Evolutionary conservation across 92 coral and sea anemone species (phyloP).

Genomic region (Siderastrea radians): DNA sequence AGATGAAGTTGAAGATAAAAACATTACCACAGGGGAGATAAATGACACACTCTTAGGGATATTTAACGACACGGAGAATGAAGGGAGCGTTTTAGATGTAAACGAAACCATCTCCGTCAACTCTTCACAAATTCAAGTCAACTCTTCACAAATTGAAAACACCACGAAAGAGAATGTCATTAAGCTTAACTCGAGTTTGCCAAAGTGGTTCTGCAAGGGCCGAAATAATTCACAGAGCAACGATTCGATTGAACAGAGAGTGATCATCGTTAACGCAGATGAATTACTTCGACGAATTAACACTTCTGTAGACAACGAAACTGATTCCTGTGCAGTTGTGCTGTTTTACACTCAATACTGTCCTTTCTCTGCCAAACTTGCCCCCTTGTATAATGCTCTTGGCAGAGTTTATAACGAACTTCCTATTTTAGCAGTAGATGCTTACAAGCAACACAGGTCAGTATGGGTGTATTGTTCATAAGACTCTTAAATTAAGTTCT

Average conservation of each 20-base stretch:
- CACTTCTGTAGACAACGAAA: conserved; percentile 60
- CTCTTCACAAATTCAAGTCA: conserved; percentile 5
- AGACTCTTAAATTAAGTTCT: no score
- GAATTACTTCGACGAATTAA: conserved; percentile 70
- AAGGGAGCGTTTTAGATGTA: neutral
- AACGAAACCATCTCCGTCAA: conserved; percentile 5
- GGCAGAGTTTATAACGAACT: conserved; percentile 87
- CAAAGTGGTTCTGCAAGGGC: conserved; percentile 47
- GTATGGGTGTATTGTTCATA: neutral
- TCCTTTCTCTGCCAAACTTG: conserved; percentile 86
- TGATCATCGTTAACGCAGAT: conserved; percentile 66
- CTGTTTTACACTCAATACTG: conserved; percentile 93
- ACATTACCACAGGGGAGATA: neutral
- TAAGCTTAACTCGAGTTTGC: conserved; percentile 8
- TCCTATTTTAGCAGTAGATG: conserved; percentile 94
- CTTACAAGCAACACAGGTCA: conserved; percentile 90
- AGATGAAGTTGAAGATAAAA: neutral
- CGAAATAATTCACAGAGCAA: conserved; percentile 33
- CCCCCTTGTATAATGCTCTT: conserved; percentile 94
- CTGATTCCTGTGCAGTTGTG: conserved; percentile 92
- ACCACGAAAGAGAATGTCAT: neutral
- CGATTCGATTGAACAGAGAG: conserved; percentile 41
- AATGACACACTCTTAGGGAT: conserved; percentile 17
- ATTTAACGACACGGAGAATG: neutral
- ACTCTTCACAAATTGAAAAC: conserved; percentile 9